phyloP scores from a whole-genome alignment of 2,113 vertebrate species.

The Galbula dea region DNA sequence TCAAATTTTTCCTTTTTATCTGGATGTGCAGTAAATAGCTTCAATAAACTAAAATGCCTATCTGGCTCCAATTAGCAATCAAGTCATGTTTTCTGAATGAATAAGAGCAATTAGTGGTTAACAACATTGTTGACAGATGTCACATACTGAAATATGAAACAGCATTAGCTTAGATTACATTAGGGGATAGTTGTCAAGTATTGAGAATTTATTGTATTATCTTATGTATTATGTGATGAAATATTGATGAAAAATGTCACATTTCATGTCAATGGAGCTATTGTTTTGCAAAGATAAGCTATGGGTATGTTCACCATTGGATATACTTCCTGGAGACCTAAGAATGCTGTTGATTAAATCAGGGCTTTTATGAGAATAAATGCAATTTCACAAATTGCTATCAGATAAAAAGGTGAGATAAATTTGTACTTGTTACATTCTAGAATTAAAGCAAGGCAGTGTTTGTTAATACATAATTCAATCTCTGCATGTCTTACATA shows the following conservation, averaged over 20 bases:
- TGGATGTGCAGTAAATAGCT: neutral
- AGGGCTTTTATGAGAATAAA: conserved; percentile 22
- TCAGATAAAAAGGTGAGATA: neutral
- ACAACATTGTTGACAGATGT: conserved; percentile 24
- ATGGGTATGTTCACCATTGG: neutral
- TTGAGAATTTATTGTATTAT: conserved; percentile 39
- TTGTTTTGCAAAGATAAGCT: conserved; percentile 35
- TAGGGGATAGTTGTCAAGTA: conserved; percentile 13
- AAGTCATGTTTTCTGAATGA: neutral
- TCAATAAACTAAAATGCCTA: neutral
- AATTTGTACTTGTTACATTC: neutral
- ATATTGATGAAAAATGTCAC: conserved; percentile 33
- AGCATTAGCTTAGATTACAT: conserved; percentile 36
- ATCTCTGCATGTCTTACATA: neutral
- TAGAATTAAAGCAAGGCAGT: neutral
- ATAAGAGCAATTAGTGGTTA: conserved; percentile 22
- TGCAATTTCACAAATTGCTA: conserved; percentile 20
- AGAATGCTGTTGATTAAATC: conserved; percentile 26
- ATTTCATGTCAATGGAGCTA: neutral
- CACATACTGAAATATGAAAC: neutral
- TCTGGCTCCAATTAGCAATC: neutral
- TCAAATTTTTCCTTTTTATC: neutral
- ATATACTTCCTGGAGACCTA: neutral
- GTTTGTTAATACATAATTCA: neutral
- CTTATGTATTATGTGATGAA: conserved; percentile 16